Conservation (phyloP, 2,797 vertebrate species). For the Platalea minor region DNA sequence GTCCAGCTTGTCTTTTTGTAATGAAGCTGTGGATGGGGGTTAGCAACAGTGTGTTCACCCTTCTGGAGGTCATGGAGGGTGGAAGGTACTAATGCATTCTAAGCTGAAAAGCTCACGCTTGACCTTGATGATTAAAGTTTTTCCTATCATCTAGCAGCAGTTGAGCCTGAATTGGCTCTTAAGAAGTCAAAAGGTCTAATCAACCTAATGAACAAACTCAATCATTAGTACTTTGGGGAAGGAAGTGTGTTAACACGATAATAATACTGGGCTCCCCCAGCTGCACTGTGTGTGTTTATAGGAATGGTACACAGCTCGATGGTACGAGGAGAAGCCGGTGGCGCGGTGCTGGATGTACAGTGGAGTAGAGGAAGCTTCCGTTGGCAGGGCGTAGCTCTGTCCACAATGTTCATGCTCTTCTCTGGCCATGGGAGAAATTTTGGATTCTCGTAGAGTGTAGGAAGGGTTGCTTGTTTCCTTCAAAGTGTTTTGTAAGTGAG, state of each 20-base stretch:
- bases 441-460: not conserved
- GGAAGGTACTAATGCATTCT: slow-evolving; percentile 55
- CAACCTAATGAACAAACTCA: slow-evolving; percentile 63
- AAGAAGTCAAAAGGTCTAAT: slow-evolving; percentile 73
- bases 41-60: slow-evolving; percentile 22
- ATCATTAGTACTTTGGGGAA: slow-evolving; percentile 41
- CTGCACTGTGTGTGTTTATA: not conserved
- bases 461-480: not conserved
- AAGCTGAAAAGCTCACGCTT: slow-evolving; percentile 61
- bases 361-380: not conserved
- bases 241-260: not conserved
- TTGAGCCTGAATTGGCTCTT: slow-evolving; percentile 53
- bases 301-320: fast-evolving
- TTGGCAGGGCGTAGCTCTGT: not conserved
- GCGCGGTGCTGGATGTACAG: not conserved
- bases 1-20: slow-evolving; percentile 41
- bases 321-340: not conserved
- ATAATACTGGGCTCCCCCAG: not conserved
- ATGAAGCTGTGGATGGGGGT: slow-evolving; percentile 45
- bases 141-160: slow-evolving; percentile 43
- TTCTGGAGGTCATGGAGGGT: slow-evolving; percentile 26
- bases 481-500: not conserved
- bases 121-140: slow-evolving; percentile 54
- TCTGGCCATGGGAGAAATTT: not conserved
- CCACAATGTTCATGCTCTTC: fast-evolving